Evolutionary conservation across 1,140 invertebrate genomes (phyloP).

Genomic region (Eubasilissa regina): DNA sequence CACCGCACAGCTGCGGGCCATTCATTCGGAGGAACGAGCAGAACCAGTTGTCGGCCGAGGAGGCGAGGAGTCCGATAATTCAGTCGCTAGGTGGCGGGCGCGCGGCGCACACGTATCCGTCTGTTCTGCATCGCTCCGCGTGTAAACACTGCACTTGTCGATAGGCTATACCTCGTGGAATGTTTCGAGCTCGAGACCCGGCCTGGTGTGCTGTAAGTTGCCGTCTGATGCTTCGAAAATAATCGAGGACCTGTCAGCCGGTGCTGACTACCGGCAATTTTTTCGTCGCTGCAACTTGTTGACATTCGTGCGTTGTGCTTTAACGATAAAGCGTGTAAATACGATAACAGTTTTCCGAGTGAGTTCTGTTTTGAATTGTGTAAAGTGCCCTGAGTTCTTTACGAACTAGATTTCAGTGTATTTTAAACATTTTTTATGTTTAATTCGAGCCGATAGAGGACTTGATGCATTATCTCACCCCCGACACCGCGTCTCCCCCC

Average conservation of each 20-base stretch:
- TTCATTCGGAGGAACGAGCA: conserved; percentile 23
- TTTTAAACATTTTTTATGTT: neutral
- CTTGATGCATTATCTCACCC: too few species aligned
- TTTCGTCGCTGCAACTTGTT: neutral
- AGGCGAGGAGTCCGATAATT: neutral
- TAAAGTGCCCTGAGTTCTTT: neutral
- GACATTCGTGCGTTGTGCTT: neutral
- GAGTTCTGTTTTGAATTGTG: conserved; percentile 7
- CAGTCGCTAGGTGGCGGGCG: conserved; percentile 46
- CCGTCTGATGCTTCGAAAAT: neutral
- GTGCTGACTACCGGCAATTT: conserved; percentile 7
- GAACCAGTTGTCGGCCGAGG: conserved; percentile 28
- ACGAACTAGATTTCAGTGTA: neutral
- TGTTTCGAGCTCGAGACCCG: conserved; percentile 18
- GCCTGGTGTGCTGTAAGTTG: neutral
- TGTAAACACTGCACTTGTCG: conserved; percentile 40
- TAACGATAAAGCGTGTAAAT: conserved; percentile 20
- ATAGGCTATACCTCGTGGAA: conserved; percentile 24
- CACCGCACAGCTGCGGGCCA: neutral
- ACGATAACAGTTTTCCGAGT: conserved; percentile 16
- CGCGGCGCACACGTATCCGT: conserved; percentile 19
- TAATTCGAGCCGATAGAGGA: too few species aligned
- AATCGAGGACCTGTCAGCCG: conserved; percentile 2
- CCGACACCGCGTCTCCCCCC: neutral
- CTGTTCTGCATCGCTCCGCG: neutral